Percentiles rank a stretch among this genome's conserved stretches.
Evolutionary conservation across 2,888 invertebrate species (phyloP).

Genomic region (Latrodectus hesperus): DNA sequence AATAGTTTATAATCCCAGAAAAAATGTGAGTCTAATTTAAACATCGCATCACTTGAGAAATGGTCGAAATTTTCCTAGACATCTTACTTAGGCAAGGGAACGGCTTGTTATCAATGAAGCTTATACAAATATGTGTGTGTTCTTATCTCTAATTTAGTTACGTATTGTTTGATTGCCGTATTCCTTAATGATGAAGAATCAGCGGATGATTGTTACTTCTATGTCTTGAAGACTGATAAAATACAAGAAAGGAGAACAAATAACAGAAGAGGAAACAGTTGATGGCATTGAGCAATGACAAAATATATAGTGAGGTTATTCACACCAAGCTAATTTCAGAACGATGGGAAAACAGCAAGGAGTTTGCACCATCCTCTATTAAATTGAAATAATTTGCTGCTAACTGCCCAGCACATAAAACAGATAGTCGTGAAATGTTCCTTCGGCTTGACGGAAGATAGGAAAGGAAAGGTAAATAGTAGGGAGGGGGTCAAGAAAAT

Average conservation of each 20-base stretch:
- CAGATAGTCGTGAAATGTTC: not conserved
- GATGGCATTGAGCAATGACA: not conserved
- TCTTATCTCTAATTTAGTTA: too few species aligned
- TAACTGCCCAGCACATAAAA: constrained; percentile 20
- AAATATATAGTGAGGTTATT: constrained; percentile 9
- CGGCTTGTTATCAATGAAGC: too few species aligned
- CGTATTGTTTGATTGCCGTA: too few species aligned
- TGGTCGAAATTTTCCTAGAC: too few species aligned
- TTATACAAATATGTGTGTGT: too few species aligned
- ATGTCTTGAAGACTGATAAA: too few species aligned
- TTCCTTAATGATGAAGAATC: too few species aligned
- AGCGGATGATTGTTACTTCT: too few species aligned
- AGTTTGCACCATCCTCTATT: not conserved
- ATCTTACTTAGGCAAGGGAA: too few species aligned
- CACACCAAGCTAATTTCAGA: constrained; percentile 1
- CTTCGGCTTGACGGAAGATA: constrained; percentile 10
- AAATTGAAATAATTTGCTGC: constrained; percentile 42
- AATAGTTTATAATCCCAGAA: too few species aligned
- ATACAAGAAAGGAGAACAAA: not conserved
- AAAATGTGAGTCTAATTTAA: too few species aligned
- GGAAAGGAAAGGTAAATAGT: not conserved
- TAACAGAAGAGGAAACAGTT: not conserved
- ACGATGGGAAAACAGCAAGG: not conserved
- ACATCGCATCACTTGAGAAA: too few species aligned
- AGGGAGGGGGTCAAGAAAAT: constrained; percentile 25